Conservation (phyloP, 2,797 vertebrate genomes). For the Peromyscus nudipes region DNA sequence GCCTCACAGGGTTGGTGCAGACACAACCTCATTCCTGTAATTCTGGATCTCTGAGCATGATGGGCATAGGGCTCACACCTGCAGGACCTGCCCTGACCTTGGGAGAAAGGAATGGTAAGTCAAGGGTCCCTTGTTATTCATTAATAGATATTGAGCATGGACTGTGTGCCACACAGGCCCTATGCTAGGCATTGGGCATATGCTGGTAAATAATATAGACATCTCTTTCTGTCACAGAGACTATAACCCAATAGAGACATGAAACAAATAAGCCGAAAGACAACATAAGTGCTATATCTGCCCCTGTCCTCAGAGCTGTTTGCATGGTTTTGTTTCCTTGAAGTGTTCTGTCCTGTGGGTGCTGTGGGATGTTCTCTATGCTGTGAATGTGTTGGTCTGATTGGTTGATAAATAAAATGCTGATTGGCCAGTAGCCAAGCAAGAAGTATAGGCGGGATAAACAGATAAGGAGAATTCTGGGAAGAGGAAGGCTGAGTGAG, state of each 20-base stretch:
- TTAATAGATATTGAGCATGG: not conserved
- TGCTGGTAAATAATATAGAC: not conserved
- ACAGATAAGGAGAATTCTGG: too few relatives aligned
- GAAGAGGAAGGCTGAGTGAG: too few relatives aligned
- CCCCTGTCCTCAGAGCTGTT: not conserved
- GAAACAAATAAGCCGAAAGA: not conserved
- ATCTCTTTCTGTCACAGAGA: not conserved
- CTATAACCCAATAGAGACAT: not conserved
- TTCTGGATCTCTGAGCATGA: not conserved
- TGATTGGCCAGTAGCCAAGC: too few relatives aligned
- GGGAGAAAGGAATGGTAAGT: not conserved
- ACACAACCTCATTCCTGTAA: not conserved
- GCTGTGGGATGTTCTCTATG: too few relatives aligned
- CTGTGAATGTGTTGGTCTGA: too few relatives aligned
- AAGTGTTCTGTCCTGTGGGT: not conserved
- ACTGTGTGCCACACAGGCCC: not conserved
- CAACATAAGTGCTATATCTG: too few relatives aligned
- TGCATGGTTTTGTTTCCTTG: not conserved
- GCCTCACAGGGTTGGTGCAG: not conserved
- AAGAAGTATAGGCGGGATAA: too few relatives aligned
- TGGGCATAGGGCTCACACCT: not conserved
- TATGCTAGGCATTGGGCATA: not conserved
- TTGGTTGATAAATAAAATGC: too few relatives aligned
- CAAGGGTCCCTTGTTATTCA: not conserved
- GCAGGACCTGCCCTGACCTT: not conserved